Evolutionary conservation across 1,140 invertebrate genomes (phyloP).

Genomic region (Drosophila willistoni): DNA sequence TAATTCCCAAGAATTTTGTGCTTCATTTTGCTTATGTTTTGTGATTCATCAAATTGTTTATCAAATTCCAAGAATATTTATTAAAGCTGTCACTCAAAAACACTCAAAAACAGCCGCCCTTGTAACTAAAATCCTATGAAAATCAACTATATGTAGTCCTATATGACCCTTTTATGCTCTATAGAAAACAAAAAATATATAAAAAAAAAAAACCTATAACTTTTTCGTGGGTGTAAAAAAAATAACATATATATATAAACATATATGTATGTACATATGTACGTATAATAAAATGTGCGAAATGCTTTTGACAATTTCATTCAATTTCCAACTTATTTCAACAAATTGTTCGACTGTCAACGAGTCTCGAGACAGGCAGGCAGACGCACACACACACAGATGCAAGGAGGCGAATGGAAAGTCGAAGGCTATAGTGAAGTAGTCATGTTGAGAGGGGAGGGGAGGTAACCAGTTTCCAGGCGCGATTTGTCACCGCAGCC

Average conservation of each 20-base stretch:
- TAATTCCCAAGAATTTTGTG: no score
- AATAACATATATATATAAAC: constrained; percentile 13
- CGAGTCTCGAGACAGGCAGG: constrained; percentile 18
- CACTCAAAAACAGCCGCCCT: not conserved
- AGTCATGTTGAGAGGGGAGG: not conserved
- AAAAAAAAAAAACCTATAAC: constrained; percentile 27
- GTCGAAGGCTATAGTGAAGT: constrained; percentile 19
- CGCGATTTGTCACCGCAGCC: constrained; percentile 69
- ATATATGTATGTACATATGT: not conserved
- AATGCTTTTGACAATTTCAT: constrained; percentile 82
- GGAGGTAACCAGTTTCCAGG: constrained; percentile 51
- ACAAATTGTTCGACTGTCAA: constrained; percentile 80
- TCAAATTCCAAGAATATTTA: no score
- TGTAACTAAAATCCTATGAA: not conserved
- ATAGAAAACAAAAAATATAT: constrained; percentile 7
- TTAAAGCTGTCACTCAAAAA: not conserved
- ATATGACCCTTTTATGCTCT: constrained; percentile 33
- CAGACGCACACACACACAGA: not conserved
- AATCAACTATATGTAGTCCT: not conserved
- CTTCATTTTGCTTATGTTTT: no score
- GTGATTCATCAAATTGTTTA: no score
- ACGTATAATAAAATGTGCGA: constrained; percentile 73
- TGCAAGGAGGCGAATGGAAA: constrained; percentile 29
- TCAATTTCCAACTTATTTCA: constrained; percentile 81
- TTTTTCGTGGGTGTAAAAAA: constrained; percentile 32